A percentile compares a stretch with the other conserved stretches of the same genome.
Evolutionary conservation across 2,113 vertebrate genomes (phyloP).

Genomic region (Rhinolophus sinicus): DNA sequence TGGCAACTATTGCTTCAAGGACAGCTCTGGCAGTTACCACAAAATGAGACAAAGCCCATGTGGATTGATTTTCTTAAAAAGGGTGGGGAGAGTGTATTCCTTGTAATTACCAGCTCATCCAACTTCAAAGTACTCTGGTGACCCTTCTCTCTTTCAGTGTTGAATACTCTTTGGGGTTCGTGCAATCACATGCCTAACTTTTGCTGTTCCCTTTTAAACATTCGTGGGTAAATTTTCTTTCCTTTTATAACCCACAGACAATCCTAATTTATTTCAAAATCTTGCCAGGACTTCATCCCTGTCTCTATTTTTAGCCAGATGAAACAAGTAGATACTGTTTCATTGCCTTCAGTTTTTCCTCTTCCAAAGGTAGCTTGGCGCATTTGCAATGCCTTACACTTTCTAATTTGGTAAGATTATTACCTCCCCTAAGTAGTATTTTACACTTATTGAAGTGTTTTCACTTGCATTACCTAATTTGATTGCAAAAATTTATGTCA

Average conservation of each 20-base stretch:
- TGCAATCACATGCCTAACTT: slow-evolving; percentile 14
- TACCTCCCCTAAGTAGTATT: not conserved
- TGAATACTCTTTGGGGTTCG: not conserved
- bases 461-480: not conserved
- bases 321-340: not conserved
- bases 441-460: not conserved
- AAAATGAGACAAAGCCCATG: slow-evolving; percentile 25
- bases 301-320: slow-evolving; percentile 49
- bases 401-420: slow-evolving; percentile 21
- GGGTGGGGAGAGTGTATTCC: not conserved
- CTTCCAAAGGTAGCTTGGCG: not conserved
- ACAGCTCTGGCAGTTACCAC: slow-evolving; percentile 4
- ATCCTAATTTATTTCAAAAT: slow-evolving; percentile 56
- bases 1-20: not conserved
- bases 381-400: not conserved
- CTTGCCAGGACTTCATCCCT: slow-evolving; percentile 15
- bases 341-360: not conserved
- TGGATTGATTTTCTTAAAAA: not conserved
- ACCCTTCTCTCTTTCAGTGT: not conserved
- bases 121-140: not conserved
- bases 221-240: slow-evolving; percentile 2
- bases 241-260: slow-evolving; percentile 28
- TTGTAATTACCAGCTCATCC: not conserved
- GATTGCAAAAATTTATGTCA: not conserved
- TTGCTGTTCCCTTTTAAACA: slow-evolving; percentile 43